These are phyloP conservation scores for Uloborus plumipes DNA, from an alignment of 2,888 invertebrate genomes.

Conservation along the genomic window DNA sequence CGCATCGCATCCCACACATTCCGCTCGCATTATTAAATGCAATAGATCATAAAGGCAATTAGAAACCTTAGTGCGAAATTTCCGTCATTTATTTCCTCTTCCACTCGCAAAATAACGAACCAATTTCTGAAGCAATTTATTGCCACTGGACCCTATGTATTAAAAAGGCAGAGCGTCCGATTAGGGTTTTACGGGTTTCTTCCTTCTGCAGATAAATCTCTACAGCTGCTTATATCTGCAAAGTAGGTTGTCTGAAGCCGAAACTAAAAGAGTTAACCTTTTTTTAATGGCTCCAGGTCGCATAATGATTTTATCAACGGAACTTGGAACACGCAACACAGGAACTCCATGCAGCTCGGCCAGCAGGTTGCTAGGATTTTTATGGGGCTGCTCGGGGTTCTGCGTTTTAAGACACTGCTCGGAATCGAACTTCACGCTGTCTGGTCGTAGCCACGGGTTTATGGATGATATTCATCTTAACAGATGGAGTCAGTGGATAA, in stretches of 20 bases:
- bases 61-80: no score
- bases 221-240: constrained; percentile 3
- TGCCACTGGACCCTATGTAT: background rate
- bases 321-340: constrained; percentile 34
- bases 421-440: no score
- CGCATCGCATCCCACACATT: no score
- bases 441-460: no score
- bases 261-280: constrained; percentile 45
- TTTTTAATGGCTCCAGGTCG: constrained; percentile 38
- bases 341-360: constrained; percentile 46
- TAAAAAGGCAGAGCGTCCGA: constrained; percentile 18
- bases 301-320: constrained; percentile 52
- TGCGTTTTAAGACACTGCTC: constrained; percentile 11
- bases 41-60: no score
- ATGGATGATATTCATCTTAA: no score
- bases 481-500: no score
- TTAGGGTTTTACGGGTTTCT: constrained; percentile 4
- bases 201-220: constrained; percentile 8
- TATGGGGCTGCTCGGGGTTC: constrained; percentile 34
- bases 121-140: constrained; percentile 19
- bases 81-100: constrained; percentile 3
- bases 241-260: constrained; percentile 21
- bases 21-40: no score
- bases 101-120: constrained; percentile 4
- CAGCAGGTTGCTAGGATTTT: constrained; percentile 41